phyloP scores from a whole-genome alignment of 1,140 invertebrate genomes.

The Bombyx mandarina region DNA sequence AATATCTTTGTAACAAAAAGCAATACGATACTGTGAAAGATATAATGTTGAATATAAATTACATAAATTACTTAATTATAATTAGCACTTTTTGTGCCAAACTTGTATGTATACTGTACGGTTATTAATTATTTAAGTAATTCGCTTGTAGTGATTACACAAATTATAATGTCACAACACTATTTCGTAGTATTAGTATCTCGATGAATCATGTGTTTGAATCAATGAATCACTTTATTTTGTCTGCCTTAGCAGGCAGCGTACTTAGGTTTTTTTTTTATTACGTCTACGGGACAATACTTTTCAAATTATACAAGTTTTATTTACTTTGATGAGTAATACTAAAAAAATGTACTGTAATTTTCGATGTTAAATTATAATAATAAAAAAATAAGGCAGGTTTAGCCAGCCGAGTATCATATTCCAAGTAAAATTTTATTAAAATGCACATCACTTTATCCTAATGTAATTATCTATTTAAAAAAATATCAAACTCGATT shows the following conservation, averaged over 20 bases:
- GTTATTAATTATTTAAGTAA: not conserved
- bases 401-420: not conserved
- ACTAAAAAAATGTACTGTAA: conserved; percentile 11
- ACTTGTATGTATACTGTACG: conserved; percentile 19
- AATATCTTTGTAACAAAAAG: conserved; percentile 27
- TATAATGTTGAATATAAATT: conserved; percentile 36
- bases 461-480: too few species aligned
- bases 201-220: too few species aligned
- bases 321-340: too few species aligned
- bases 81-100: conserved; percentile 58
- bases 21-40: conserved; percentile 51
- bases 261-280: too few species aligned
- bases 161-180: conserved; percentile 1
- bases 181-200: not conserved
- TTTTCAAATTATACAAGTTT: not conserved
- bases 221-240: too few species aligned
- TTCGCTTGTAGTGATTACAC: not conserved
- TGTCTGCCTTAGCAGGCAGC: too few species aligned
- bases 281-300: conserved; percentile 1
- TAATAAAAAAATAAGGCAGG: not conserved
- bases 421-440: not conserved
- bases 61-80: conserved; percentile 10
- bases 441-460: too few species aligned
- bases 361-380: conserved; percentile 1
- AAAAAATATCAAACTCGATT: too few species aligned